These are phyloP conservation scores for Poeciliopsis turrubarensis DNA, from an alignment of 2,113 vertebrate genomes.

Conservation along the genomic window DNA sequence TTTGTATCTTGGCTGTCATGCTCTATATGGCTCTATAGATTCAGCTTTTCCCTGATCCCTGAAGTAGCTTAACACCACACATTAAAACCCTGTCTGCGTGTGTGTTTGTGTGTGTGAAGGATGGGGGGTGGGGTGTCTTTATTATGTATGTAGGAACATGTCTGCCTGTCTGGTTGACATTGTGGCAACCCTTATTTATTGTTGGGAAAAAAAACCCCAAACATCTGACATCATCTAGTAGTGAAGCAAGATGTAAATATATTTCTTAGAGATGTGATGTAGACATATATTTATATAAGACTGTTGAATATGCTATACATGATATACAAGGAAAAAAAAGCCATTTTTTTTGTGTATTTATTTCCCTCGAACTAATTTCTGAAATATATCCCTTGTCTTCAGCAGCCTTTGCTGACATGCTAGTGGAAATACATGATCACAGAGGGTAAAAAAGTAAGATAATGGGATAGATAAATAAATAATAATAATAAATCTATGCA, in stretches of 20 bases:
- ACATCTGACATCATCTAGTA: slow-evolving; percentile 14
- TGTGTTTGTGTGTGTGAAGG: no score
- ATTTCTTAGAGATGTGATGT: slow-evolving; percentile 9
- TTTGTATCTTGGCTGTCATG: slow-evolving; percentile 23
- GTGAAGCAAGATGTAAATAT: slow-evolving; percentile 26
- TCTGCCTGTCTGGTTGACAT: slow-evolving; percentile 19
- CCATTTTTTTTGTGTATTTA: slow-evolving; percentile 11
- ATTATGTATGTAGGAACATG: not conserved
- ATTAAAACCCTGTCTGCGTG: not conserved
- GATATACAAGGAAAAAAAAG: slow-evolving; percentile 2
- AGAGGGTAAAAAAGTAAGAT: not conserved
- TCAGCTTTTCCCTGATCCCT: slow-evolving; percentile 21
- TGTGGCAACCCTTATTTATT: not conserved
- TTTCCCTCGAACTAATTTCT: slow-evolving; percentile 14
- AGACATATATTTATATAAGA: slow-evolving; percentile 10
- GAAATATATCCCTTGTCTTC: not conserved
- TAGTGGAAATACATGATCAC: slow-evolving; percentile 17
- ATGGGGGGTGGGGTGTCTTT: not conserved
- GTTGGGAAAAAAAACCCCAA: no score
- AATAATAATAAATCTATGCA: not conserved
- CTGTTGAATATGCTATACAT: slow-evolving; percentile 42
- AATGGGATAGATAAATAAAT: not conserved
- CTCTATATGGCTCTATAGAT: slow-evolving; percentile 17
- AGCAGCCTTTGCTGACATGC: slow-evolving; percentile 6
- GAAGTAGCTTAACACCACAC: slow-evolving; percentile 11